Conservation (phyloP, 1,140 invertebrate species). For the Matsumurasca onukii region DNA sequence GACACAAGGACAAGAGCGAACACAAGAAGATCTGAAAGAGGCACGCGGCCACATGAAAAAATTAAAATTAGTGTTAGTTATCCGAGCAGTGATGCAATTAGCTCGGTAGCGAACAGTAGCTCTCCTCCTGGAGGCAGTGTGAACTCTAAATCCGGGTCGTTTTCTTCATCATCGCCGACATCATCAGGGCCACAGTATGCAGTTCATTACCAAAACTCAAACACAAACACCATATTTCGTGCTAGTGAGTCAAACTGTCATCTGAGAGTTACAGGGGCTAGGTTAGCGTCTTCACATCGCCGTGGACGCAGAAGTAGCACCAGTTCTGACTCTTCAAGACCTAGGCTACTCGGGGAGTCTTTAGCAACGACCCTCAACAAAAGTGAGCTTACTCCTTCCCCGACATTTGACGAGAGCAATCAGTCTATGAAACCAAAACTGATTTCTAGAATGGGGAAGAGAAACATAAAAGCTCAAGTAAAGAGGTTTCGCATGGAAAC, state of each 20-base stretch:
- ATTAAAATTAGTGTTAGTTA: conserved; percentile 82
- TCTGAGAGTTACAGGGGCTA: conserved; percentile 48
- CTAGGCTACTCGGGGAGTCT: conserved; percentile 38
- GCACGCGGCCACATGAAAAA: conserved; percentile 61
- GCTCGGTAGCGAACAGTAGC: conserved; percentile 48
- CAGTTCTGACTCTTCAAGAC: conserved; percentile 43
- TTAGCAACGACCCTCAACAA: conserved; percentile 35
- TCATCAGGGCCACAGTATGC: conserved; percentile 51
- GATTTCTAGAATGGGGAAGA: conserved; percentile 73
- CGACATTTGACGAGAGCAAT: conserved; percentile 50
- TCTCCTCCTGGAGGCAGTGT: conserved; percentile 31
- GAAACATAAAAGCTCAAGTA: conserved; percentile 84
- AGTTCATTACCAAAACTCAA: conserved; percentile 59
- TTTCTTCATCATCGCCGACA: conserved; percentile 42
- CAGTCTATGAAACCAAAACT: conserved; percentile 61
- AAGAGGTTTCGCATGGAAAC: conserved; percentile 88
- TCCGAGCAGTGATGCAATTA: conserved; percentile 74
- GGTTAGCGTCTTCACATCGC: conserved; percentile 40
- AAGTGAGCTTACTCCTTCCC: conserved; percentile 43
- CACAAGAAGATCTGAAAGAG: conserved; percentile 41
- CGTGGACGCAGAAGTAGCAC: conserved; percentile 42
- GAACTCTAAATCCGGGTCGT: conserved; percentile 34
- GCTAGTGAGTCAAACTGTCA: conserved; percentile 46
- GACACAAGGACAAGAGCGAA: conserved; percentile 49
- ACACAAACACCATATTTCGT: conserved; percentile 45